These are phyloP conservation scores for Dasypus novemcinctus DNA, from an alignment of 2,113 vertebrate species.

Conservation along the genomic window DNA sequence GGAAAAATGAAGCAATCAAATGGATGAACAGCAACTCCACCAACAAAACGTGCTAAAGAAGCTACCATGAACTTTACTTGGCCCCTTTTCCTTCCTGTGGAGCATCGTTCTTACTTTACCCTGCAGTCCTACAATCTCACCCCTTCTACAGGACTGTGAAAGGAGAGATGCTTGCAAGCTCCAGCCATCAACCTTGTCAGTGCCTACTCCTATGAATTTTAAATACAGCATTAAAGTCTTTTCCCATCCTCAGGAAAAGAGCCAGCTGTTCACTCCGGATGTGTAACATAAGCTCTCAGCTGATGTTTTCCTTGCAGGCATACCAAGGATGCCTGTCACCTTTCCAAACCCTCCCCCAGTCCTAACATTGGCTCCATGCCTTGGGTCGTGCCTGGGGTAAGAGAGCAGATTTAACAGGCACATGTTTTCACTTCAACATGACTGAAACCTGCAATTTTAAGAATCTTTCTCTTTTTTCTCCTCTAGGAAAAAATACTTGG, in stretches of 20 bases:
- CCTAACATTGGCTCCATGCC: not conserved
- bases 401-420: not conserved
- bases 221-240: not conserved
- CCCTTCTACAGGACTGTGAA: not conserved
- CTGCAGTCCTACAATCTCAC: not conserved
- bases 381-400: not conserved
- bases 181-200: not conserved
- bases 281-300: not conserved
- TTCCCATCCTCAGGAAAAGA: not conserved
- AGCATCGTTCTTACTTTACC: not conserved
- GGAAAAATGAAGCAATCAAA: not conserved
- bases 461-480: constrained; percentile 38
- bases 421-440: constrained; percentile 40
- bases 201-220: not conserved
- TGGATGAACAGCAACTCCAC: not conserved
- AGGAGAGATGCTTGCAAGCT: not conserved
- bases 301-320: constrained; percentile 7
- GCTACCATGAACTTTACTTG: not conserved
- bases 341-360: not conserved
- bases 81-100: not conserved
- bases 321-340: not conserved
- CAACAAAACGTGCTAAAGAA: not conserved
- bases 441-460: constrained; percentile 50
- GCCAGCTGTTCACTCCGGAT: not conserved
- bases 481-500: constrained; percentile 78